Evolutionary conservation across 1,140 invertebrate species (phyloP).

Genomic region (Lasaia peninsularis): DNA sequence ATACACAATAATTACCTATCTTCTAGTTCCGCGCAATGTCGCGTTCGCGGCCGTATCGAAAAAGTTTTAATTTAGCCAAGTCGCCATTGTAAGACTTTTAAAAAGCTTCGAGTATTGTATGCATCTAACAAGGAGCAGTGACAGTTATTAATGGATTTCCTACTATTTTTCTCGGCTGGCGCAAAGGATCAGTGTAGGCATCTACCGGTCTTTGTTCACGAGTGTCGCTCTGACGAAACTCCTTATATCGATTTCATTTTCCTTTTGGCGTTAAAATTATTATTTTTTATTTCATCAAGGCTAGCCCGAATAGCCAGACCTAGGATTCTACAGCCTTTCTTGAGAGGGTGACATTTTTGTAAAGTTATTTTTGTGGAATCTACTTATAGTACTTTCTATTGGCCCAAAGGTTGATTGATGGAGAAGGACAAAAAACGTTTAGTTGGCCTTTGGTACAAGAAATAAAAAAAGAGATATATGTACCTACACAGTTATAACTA

Average conservation of each 20-base stretch:
- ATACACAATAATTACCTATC: slow-evolving; percentile 66
- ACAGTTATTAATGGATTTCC: slow-evolving; percentile 74
- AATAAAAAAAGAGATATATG: no score
- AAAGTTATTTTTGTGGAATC: no score
- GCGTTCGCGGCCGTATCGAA: slow-evolving; percentile 64
- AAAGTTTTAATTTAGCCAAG: slow-evolving; percentile 77
- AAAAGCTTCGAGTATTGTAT: slow-evolving; percentile 75
- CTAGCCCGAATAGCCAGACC: background rate
- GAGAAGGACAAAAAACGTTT: no score
- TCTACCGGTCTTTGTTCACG: slow-evolving; percentile 55
- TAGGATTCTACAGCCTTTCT: background rate
- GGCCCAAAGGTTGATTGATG: no score
- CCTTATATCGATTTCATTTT: slow-evolving; percentile 20
- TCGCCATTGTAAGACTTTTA: slow-evolving; percentile 71
- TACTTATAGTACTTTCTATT: no score
- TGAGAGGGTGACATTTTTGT: background rate
- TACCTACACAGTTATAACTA: no score
- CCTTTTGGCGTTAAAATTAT: slow-evolving; percentile 19
- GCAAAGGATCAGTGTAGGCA: slow-evolving; percentile 68
- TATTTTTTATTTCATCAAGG: background rate
- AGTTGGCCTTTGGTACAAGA: no score
- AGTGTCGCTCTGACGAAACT: slow-evolving; percentile 29
- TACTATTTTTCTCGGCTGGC: slow-evolving; percentile 68
- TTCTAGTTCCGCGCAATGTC: slow-evolving; percentile 70
- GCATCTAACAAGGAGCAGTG: slow-evolving; percentile 74